phyloP scores from a whole-genome alignment of 2,888 invertebrate species.

The Dendrolimus pini region DNA sequence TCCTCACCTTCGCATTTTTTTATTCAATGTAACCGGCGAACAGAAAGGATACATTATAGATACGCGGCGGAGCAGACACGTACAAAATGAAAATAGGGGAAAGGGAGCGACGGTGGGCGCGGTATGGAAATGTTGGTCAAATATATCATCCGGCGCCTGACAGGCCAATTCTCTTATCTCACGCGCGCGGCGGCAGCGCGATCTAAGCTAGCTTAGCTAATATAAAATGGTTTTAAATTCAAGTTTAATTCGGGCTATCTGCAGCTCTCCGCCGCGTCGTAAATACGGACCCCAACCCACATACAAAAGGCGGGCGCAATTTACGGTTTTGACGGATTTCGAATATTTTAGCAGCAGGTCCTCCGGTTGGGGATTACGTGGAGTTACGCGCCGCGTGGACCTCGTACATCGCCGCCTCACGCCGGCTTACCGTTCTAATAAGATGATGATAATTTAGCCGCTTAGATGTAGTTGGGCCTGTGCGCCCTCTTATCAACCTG shows the following conservation, averaged over 20 bases:
- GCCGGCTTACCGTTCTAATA: constrained; percentile 35
- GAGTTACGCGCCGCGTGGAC: constrained; percentile 39
- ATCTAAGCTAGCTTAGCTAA: constrained; percentile 77
- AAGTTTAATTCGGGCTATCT: constrained; percentile 75
- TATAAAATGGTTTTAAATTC: constrained; percentile 78
- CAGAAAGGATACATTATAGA: constrained; percentile 71
- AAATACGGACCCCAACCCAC: constrained; percentile 54
- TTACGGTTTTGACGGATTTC: constrained; percentile 71
- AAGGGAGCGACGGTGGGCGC: constrained; percentile 47
- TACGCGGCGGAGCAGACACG: constrained; percentile 70
- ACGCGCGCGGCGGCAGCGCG: constrained; percentile 75
- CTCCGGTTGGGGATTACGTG: constrained; percentile 34
- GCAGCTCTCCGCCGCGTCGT: constrained; percentile 55
- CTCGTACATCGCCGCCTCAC: constrained; percentile 25
- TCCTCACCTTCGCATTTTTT: constrained; percentile 56
- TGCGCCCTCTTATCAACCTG: neutral
- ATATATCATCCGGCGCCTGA: constrained; percentile 92
- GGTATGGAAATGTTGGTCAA: constrained; percentile 92
- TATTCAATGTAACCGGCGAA: constrained; percentile 67
- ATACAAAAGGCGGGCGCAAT: constrained; percentile 65
- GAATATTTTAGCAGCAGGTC: constrained; percentile 58
- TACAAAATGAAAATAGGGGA: constrained; percentile 75
- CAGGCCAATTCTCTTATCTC: constrained; percentile 93
- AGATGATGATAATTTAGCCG: constrained; percentile 40
- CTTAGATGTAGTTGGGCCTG: constrained; percentile 10